Base-by-base conservation (phyloP, 2,113 vertebrate genomes). In the Hemiscyllium ocellatum region DNA sequence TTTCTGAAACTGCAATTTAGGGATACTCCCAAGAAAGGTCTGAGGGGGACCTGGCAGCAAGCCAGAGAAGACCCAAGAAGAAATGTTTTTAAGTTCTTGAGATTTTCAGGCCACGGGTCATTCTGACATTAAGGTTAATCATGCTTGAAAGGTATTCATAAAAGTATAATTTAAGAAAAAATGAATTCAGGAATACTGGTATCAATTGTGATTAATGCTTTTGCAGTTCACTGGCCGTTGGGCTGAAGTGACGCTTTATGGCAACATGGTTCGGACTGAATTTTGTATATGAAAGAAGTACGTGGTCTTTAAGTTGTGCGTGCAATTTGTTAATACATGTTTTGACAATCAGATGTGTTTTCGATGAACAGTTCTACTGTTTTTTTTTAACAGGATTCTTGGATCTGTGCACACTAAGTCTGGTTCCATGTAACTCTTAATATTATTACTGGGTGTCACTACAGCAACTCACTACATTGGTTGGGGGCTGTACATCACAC, bases 361-460 rank as follows among this genome's bases (percentile, higher is more conserved):
- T 52, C 37, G 26, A 52, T 26, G 24, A 70, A 70, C 66, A 66
- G n/a, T 93, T n/a, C 37, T n/a, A 83, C 42, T 83, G 8, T 33
- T 72, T 95, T 69, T 95, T 72, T 95, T 33, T 61, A 93, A 50
- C 69, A 95, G 94, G 94, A 33, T 26, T 72, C 4, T 42, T 95
- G 69, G 94, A 95, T 26, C 8, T 12, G 37, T 29, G 13, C 26
- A 4, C 68, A 69, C 93, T 70, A 29, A 95, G 2, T 13, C 68
- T 72, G 94, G 94, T 50, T 95, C 68, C 69, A 95, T 95, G 94
- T 72, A 95, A 95, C 94, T 42, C 68, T 95, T 95, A 95, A 50
- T 72, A 52, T 22, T 52, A 47, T 42, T 72, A 69, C 42, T 76
- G 47, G 68, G 22, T 52, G n/a, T 47, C 52, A 15, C 94, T 76